These are phyloP conservation scores for Setophaga petechia DNA, from an alignment of 2,113 vertebrate genomes.

Conservation along the genomic window DNA sequence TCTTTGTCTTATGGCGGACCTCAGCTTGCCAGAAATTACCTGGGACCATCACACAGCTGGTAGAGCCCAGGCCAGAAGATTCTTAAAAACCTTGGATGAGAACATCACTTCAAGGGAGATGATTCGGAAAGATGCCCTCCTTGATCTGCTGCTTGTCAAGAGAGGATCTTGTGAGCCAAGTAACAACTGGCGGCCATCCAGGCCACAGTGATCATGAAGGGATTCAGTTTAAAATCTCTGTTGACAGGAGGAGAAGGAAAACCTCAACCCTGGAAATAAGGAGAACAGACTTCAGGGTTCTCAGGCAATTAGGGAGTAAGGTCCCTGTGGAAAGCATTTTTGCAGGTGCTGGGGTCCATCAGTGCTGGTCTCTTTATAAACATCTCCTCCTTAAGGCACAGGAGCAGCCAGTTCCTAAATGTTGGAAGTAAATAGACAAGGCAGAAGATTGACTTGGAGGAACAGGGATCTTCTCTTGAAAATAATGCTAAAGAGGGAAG, in stretches of 20 bases:
- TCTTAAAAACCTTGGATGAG: background rate
- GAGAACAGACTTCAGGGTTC: background rate
- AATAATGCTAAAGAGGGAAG: background rate
- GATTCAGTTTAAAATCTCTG: background rate
- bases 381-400: background rate
- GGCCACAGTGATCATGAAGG: background rate
- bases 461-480: background rate
- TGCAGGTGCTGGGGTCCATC: background rate
- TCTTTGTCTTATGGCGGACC: background rate
- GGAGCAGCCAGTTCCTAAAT: background rate
- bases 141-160: background rate
- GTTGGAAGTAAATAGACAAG: background rate
- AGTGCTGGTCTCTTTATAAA: background rate
- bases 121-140: background rate
- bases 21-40: background rate
- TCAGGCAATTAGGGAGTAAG: background rate
- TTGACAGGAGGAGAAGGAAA: background rate
- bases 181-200: rapidly evolving
- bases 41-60: background rate
- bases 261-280: background rate
- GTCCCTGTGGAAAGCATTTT: background rate
- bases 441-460: background rate
- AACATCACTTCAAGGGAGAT: background rate
- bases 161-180: background rate
- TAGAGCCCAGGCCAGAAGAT: background rate